Conservation (phyloP, 2,888 invertebrate genomes). For the Sesia apiformis region DNA sequence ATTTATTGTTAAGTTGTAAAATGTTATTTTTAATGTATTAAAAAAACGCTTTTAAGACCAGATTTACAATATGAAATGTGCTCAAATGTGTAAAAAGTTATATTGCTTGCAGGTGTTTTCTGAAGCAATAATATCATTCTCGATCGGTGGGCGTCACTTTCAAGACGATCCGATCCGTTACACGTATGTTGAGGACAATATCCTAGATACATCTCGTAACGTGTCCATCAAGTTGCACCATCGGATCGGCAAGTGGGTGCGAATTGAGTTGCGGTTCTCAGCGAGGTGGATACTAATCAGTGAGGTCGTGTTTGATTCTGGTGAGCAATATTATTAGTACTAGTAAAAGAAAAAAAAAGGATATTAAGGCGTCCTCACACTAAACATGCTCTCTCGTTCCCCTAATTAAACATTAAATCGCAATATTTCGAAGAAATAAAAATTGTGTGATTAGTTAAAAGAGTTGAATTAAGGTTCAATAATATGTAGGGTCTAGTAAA, state of each 20-base stretch:
- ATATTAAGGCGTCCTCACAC: no score
- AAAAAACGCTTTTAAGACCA: no score
- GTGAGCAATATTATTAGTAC: constrained; percentile 43
- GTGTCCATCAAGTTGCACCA: constrained; percentile 88
- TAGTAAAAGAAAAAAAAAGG: no score
- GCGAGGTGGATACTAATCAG: constrained; percentile 92
- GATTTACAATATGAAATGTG: no score
- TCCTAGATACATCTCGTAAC: constrained; percentile 87
- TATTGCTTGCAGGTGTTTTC: constrained; percentile 79
- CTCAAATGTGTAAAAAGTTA: not conserved
- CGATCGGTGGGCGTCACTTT: constrained; percentile 86
- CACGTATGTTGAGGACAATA: constrained; percentile 82
- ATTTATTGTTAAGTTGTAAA: no score
- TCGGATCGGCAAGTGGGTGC: constrained; percentile 86
- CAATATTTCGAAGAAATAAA: no score
- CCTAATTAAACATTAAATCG: no score
- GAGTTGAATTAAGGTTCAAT: no score
- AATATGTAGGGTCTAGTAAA: no score
- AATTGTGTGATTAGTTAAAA: no score
- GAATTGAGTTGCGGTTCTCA: constrained; percentile 84
- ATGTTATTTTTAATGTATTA: no score
- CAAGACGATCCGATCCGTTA: constrained; percentile 84
- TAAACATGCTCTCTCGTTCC: no score
- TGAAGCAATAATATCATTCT: constrained; percentile 85
- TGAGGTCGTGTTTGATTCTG: constrained; percentile 90